A percentile compares a stretch with the other conserved stretches of the same genome.
phyloP scores from a whole-genome alignment of 2,113 vertebrate genomes.

The Acinonyx jubatus region DNA sequence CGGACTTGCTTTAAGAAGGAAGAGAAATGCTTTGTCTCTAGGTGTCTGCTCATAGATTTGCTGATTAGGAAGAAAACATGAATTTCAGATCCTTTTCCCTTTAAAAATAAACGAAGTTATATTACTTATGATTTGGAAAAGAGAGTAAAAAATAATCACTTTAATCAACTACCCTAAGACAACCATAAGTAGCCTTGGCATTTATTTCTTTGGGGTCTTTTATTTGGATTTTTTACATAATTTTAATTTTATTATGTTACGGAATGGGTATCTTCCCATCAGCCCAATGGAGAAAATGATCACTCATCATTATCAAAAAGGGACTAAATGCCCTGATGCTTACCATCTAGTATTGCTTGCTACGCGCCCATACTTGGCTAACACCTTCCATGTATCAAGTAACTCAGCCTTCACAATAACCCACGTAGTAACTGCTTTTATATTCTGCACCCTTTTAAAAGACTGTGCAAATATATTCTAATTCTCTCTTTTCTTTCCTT shows the following conservation, averaged over 20 bases:
- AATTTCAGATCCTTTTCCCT: not conserved
- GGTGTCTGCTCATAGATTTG: not conserved
- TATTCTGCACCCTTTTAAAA: not conserved
- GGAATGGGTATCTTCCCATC: not conserved
- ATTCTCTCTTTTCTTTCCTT: not conserved
- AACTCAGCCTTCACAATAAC: not conserved
- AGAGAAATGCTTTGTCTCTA: not conserved
- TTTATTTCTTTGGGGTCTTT: not conserved
- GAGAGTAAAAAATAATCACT: not conserved
- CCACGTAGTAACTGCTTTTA: not conserved
- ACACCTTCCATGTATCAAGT: not conserved
- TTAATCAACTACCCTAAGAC: not conserved
- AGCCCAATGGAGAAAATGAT: not conserved
- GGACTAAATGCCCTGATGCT: not conserved
- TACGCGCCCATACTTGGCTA: not conserved
- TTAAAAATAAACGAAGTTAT: slow-evolving; percentile 34
- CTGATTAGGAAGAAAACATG: not conserved
- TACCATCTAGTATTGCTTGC: not conserved
- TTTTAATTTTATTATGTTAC: not conserved
- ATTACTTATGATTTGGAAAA: slow-evolving; percentile 1
- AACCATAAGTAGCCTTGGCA: not conserved
- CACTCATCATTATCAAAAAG: not conserved
- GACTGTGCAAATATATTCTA: not conserved
- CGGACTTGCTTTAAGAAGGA: not conserved
- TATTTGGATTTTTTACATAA: not conserved